These are phyloP conservation scores for Darevskia nairensis DNA, from an alignment of 2,797 vertebrate genomes.

Conservation along the genomic window DNA sequence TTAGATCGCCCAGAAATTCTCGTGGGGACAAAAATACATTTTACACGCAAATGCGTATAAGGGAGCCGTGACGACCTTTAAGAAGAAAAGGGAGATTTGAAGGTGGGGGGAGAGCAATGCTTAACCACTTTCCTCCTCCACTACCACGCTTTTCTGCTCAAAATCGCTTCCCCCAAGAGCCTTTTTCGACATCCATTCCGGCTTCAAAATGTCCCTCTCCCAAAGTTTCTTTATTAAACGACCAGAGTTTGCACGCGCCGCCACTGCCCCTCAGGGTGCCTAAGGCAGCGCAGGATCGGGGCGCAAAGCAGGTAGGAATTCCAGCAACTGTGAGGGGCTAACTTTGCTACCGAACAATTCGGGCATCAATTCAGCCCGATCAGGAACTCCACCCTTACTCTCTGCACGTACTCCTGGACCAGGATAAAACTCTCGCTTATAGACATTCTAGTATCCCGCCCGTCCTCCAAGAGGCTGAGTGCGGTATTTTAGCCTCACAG, in stretches of 20 bases:
- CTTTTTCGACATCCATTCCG: neutral
- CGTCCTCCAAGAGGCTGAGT: neutral
- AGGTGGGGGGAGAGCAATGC: too few species aligned
- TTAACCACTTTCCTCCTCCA: neutral
- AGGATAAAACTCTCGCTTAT: neutral
- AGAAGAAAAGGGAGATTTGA: neutral
- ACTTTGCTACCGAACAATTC: neutral
- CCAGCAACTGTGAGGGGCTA: neutral
- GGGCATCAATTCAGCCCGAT: neutral
- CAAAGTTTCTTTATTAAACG: neutral
- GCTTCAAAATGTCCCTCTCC: neutral
- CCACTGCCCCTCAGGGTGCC: neutral
- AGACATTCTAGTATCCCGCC: neutral
- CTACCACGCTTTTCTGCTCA: neutral
- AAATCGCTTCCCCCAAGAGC: neutral
- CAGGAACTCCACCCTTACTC: neutral
- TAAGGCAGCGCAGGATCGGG: neutral
- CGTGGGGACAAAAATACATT: neutral
- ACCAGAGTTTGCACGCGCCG: neutral
- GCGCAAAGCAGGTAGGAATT: neutral
- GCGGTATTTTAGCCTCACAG: neutral
- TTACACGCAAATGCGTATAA: neutral
- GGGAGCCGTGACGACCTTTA: neutral
- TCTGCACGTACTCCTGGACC: neutral
- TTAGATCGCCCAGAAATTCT: too few species aligned